Evolutionary conservation across 92 coral and sea anemone genomes (phyloP).

Genomic region (Virgularia gustaviana): DNA sequence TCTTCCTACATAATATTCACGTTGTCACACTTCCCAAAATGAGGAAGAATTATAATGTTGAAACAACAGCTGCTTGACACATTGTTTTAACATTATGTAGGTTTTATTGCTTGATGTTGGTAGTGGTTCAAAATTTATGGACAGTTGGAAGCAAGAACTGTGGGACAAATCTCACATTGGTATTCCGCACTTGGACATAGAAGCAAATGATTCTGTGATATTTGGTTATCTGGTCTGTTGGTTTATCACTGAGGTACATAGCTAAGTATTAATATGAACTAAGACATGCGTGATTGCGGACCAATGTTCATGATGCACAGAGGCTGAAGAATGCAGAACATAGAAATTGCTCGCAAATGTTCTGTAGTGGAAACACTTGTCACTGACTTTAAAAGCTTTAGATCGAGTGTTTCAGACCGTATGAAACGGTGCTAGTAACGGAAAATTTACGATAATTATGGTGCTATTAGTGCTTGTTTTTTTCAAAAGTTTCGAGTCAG

Average conservation of each 20-base stretch:
- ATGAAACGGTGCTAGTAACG: no score
- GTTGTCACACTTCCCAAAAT: no score
- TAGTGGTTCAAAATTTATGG: slow-evolving; percentile 67
- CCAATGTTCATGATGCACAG: not conserved
- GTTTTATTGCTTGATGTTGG: slow-evolving; percentile 93
- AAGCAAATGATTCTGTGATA: slow-evolving; percentile 86
- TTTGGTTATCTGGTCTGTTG: slow-evolving; percentile 82
- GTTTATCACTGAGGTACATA: slow-evolving; percentile 83
- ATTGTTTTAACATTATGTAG: slow-evolving; percentile 24
- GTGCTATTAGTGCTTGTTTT: no score
- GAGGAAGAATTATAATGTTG: not conserved
- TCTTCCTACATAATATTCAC: no score
- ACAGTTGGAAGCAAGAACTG: slow-evolving; percentile 68
- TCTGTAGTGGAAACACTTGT: no score
- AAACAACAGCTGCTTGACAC: not conserved
- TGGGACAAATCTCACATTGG: slow-evolving; percentile 71
- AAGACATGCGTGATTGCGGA: not conserved
- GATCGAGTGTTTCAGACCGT: no score
- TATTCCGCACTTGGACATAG: slow-evolving; percentile 75
- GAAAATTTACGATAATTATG: no score
- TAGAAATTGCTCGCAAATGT: no score
- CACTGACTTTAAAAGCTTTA: no score
- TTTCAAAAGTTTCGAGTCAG: no score
- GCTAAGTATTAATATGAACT: not conserved
- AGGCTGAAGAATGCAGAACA: no score